phyloP scores from a whole-genome alignment of 1,140 invertebrate species.

The Lordiphosa clarofinis region DNA sequence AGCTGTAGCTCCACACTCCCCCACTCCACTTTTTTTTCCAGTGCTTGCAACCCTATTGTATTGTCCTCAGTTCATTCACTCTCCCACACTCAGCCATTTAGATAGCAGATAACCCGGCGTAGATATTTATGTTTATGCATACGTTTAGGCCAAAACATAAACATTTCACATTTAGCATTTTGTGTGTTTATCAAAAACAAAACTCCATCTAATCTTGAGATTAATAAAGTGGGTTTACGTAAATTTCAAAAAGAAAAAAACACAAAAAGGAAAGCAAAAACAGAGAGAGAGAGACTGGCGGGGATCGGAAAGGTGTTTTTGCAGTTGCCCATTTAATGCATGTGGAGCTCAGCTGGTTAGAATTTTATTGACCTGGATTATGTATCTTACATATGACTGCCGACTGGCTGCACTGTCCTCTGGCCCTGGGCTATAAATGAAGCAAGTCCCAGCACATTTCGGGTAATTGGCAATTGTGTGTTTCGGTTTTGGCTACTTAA shows the following conservation, averaged over 20 bases:
- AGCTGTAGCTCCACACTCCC: too few relatives aligned
- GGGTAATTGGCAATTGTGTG: conserved; percentile 49
- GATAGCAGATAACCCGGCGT: neutral
- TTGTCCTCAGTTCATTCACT: neutral
- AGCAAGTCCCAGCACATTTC: conserved; percentile 1
- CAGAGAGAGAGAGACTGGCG: neutral
- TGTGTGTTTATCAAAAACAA: conserved; percentile 49
- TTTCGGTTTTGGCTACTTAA: conserved; percentile 40
- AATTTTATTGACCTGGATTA: too few relatives aligned
- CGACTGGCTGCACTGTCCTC: neutral
- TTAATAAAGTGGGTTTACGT: conserved; percentile 71
- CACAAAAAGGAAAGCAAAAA: conserved; percentile 9
- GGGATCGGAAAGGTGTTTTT: conserved; percentile 1
- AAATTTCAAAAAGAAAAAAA: conserved; percentile 52
- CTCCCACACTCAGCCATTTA: conserved; percentile 6
- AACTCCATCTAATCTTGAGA: conserved; percentile 69
- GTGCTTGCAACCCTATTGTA: neutral
- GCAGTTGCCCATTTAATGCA: too few relatives aligned
- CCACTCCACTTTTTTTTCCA: neutral
- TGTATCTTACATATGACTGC: neutral
- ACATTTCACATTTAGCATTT: conserved; percentile 25
- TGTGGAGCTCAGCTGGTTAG: too few relatives aligned
- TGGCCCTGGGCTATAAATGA: too few relatives aligned
- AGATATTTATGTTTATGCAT: conserved; percentile 23
- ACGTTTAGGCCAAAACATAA: conserved; percentile 22